phyloP scores from a whole-genome alignment of 2,797 vertebrate genomes.

The Steatocranus sp. region DNA sequence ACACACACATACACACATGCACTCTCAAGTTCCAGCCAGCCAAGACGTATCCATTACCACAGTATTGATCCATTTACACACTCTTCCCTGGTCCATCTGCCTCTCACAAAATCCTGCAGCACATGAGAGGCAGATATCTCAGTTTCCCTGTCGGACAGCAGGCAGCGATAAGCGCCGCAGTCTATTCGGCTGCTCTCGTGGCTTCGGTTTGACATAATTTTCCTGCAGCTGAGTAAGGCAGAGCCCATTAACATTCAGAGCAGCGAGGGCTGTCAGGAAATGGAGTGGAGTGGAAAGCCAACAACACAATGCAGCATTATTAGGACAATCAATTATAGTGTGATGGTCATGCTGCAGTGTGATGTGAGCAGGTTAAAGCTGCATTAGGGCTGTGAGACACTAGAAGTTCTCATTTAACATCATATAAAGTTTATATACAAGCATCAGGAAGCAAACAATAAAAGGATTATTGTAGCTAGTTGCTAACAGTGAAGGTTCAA shows the following conservation, averaged over 20 bases:
- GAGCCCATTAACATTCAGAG: slow-evolving; percentile 59
- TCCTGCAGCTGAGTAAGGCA: slow-evolving; percentile 44
- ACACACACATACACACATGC: neutral
- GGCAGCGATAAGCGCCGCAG: neutral
- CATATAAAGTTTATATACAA: neutral
- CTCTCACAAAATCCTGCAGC: slow-evolving; percentile 3
- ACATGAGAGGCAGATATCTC: neutral
- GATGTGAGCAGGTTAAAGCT: neutral
- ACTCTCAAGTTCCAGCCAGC: neutral
- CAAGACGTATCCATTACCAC: slow-evolving; percentile 35
- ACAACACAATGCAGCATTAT: slow-evolving; percentile 55
- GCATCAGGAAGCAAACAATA: neutral
- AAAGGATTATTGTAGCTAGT: neutral
- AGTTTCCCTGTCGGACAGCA: neutral
- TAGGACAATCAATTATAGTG: slow-evolving; percentile 55
- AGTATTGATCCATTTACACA: slow-evolving; percentile 49
- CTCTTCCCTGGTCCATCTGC: slow-evolving; percentile 4
- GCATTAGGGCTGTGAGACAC: neutral
- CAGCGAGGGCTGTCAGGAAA: slow-evolving; percentile 31
- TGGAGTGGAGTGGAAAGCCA: slow-evolving; percentile 19
- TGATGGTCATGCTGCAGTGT: slow-evolving; percentile 11
- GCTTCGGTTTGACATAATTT: slow-evolving; percentile 33
- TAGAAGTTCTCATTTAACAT: neutral
- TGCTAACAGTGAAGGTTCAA: neutral
- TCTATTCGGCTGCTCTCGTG: slow-evolving; percentile 26